Percentiles rank a stretch among this genome's conserved stretches.
phyloP scores from a whole-genome alignment of 2,113 vertebrate genomes.

The Emydocephalus ijimae region DNA sequence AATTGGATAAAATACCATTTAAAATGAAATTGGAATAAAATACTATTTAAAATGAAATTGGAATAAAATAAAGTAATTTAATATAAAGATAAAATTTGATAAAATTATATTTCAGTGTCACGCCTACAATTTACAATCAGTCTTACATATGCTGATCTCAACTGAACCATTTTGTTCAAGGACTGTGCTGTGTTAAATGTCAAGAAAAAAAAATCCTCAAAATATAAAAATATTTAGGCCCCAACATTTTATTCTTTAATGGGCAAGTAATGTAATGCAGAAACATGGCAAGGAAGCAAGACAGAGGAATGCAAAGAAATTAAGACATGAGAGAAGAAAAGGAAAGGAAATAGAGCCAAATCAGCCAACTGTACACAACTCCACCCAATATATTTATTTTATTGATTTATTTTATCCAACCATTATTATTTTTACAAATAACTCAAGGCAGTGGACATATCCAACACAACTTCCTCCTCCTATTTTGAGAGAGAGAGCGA shows the following conservation, averaged over 20 bases:
- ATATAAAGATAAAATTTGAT: too few species aligned
- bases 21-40: too few species aligned
- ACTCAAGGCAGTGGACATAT: background rate
- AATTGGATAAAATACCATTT: too few species aligned
- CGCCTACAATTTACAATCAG: too few species aligned
- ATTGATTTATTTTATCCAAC: background rate
- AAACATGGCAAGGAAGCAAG: background rate
- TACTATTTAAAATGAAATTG: too few species aligned
- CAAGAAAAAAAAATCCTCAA: constrained; percentile 57
- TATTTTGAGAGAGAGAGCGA: background rate
- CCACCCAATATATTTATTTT: background rate
- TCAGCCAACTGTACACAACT: background rate
- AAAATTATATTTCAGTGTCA: too few species aligned
- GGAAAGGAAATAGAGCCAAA: background rate
- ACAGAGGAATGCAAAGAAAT: background rate
- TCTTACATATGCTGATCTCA: too few species aligned
- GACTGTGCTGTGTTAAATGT: background rate
- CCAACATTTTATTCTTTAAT: background rate
- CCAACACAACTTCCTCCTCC: background rate
- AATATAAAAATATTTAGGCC: constrained; percentile 27
- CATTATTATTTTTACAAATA: background rate
- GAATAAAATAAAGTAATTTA: too few species aligned
- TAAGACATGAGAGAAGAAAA: background rate
- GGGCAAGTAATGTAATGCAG: background rate
- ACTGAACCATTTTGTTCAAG: too few species aligned